These are phyloP conservation scores for Helostoma temminkii DNA, from an alignment of 2,797 vertebrate genomes.

Conservation along the genomic window DNA sequence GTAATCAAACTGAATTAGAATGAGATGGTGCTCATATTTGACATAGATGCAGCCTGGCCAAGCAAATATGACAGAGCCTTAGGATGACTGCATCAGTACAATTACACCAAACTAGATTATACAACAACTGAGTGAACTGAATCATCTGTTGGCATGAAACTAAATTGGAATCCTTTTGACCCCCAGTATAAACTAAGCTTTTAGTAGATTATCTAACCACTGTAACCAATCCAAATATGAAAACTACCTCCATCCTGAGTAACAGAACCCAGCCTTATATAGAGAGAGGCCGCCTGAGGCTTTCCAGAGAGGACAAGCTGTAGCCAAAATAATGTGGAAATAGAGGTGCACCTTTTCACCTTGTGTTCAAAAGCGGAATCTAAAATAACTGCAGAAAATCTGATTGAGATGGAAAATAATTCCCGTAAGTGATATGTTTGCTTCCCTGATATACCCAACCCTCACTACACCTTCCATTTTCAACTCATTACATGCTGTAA, in stretches of 20 bases:
- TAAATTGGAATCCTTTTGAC: slow-evolving; percentile 55
- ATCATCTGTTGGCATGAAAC: slow-evolving; percentile 54
- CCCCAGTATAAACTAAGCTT: slow-evolving; percentile 47
- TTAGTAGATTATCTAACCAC: slow-evolving; percentile 67
- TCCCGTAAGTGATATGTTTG: slow-evolving; percentile 43
- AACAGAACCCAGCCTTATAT: slow-evolving; percentile 72
- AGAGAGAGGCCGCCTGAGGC: slow-evolving; percentile 58
- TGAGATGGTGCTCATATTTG: slow-evolving; percentile 38
- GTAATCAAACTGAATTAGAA: slow-evolving; percentile 45
- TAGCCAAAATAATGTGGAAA: slow-evolving; percentile 32
- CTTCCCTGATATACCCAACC: slow-evolving; percentile 34
- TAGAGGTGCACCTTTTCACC: slow-evolving; percentile 25
- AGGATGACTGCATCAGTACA: slow-evolving; percentile 43
- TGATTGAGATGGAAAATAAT: slow-evolving; percentile 1
- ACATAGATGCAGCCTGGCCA: slow-evolving; percentile 18
- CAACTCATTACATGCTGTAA: slow-evolving; percentile 30
- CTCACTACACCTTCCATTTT: slow-evolving; percentile 20
- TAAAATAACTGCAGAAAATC: slow-evolving; percentile 11
- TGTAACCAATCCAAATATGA: slow-evolving; percentile 63
- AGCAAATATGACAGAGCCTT: slow-evolving; percentile 38
- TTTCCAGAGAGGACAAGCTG: slow-evolving; percentile 28
- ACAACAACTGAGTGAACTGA: slow-evolving; percentile 41
- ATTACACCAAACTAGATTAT: slow-evolving; percentile 57
- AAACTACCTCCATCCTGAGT: slow-evolving; percentile 52
- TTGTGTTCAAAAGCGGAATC: slow-evolving; percentile 4